These are phyloP conservation scores for Trachelus tabidus DNA, from an alignment of 2,888 invertebrate genomes.

Conservation along the genomic window DNA sequence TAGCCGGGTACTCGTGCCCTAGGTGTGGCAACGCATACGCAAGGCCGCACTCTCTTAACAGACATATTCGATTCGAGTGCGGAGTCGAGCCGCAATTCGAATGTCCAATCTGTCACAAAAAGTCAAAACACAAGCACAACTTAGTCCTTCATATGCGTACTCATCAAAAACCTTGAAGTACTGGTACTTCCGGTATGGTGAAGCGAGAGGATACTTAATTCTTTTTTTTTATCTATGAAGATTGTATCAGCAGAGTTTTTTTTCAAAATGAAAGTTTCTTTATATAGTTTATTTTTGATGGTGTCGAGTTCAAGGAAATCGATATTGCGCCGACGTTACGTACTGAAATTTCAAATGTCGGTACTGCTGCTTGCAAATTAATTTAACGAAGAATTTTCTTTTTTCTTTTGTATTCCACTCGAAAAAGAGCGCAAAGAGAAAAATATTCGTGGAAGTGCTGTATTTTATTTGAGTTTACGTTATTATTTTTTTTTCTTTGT, in stretches of 20 bases:
- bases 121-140: slow-evolving; percentile 71
- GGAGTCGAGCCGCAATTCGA: slow-evolving; percentile 73
- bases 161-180: slow-evolving; percentile 57
- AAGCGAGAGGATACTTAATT: background rate
- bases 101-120: slow-evolving; percentile 73
- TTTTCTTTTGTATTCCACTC: background rate
- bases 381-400: background rate
- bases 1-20: slow-evolving; percentile 63
- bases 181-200: background rate
- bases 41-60: slow-evolving; percentile 69
- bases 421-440: background rate
- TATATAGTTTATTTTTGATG: background rate
- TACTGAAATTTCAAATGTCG: background rate
- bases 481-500: background rate
- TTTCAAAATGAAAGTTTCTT: background rate
- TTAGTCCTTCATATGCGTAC: slow-evolving; percentile 67
- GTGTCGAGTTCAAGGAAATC: background rate
- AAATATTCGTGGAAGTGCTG: background rate
- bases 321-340: background rate
- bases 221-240: background rate
- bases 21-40: slow-evolving; percentile 72
- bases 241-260: background rate
- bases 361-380: background rate
- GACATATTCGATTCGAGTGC: slow-evolving; percentile 73
- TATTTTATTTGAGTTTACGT: background rate